Conservation (phyloP, 2,797 vertebrate species). For the Microctenopoma stevenorrisi region DNA sequence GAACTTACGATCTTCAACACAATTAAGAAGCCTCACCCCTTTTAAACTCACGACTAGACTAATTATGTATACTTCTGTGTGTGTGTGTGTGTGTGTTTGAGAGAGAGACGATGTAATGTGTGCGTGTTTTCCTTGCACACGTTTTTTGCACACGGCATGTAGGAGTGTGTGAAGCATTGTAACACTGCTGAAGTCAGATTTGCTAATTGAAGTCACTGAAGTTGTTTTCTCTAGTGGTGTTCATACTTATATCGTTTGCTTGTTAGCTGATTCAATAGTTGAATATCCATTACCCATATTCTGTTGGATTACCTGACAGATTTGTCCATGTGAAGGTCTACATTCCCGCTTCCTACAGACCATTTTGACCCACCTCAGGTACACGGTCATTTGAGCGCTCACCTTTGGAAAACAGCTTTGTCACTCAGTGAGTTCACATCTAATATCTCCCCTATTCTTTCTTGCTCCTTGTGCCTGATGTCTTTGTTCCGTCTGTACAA, state of each 20-base stretch:
- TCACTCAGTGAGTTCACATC: constrained; percentile 8
- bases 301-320: background rate
- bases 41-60: constrained; percentile 66
- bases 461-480: background rate
- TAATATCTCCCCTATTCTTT: background rate
- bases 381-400: constrained; percentile 13
- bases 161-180: constrained; percentile 24
- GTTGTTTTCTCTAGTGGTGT: constrained; percentile 2
- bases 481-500: constrained; percentile 19
- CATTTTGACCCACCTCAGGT: background rate
- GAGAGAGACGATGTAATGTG: constrained; percentile 10
- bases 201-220: constrained; percentile 29
- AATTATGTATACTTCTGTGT: constrained; percentile 46
- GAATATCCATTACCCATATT: background rate
- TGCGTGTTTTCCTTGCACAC: constrained; percentile 18
- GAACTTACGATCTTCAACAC: constrained; percentile 68
- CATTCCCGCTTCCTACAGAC: background rate
- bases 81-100: constrained; percentile 29
- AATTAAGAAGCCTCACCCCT: constrained; percentile 69
- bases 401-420: background rate
- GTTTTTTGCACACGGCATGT: constrained; percentile 16
- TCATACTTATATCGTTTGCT: background rate
- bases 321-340: background rate
- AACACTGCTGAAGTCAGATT: constrained; percentile 26
- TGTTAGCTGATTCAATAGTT: background rate